Conservation (phyloP, 1,140 invertebrate species). For the Drosophila micromelanica region DNA sequence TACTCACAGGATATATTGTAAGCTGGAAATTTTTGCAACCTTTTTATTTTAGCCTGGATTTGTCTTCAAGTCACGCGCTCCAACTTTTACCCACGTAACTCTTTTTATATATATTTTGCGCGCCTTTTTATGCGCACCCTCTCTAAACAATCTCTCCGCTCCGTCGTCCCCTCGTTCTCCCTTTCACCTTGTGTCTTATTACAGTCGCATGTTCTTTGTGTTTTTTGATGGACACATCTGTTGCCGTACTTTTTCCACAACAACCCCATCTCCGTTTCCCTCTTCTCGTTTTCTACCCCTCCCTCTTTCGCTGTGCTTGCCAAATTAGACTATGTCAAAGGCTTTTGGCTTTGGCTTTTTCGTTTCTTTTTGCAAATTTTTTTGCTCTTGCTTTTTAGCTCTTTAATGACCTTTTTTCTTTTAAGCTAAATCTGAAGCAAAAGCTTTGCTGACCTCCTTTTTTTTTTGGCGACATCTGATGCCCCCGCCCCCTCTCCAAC, state of each 20-base stretch:
- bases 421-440: conserved; percentile 14
- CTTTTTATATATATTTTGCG: conserved; percentile 50
- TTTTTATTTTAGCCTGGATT: conserved; percentile 37
- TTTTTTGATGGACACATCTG: conserved; percentile 35
- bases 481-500: background rate
- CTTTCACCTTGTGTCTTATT: background rate
- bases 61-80: conserved; percentile 63
- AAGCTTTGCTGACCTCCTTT: conserved; percentile 26
- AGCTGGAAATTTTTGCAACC: too few relatives aligned
- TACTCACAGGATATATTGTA: too few relatives aligned
- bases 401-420: conserved; percentile 45
- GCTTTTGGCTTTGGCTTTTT: conserved; percentile 48
- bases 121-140: conserved; percentile 18
- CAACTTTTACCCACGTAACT: conserved; percentile 56
- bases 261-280: background rate
- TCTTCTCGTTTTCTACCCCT: background rate
- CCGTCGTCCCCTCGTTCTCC: background rate
- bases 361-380: background rate
- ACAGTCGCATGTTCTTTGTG: conserved; percentile 23
- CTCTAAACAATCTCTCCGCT: background rate
- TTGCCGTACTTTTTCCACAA: background rate
- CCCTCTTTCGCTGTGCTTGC: conserved; percentile 4
- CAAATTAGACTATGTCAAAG: conserved; percentile 55
- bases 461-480: conserved; percentile 15
- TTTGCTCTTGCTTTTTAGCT: conserved; percentile 14